Base-by-base conservation (phyloP, 2,888 invertebrate species). In the Agrenia bidenticulata region DNA sequence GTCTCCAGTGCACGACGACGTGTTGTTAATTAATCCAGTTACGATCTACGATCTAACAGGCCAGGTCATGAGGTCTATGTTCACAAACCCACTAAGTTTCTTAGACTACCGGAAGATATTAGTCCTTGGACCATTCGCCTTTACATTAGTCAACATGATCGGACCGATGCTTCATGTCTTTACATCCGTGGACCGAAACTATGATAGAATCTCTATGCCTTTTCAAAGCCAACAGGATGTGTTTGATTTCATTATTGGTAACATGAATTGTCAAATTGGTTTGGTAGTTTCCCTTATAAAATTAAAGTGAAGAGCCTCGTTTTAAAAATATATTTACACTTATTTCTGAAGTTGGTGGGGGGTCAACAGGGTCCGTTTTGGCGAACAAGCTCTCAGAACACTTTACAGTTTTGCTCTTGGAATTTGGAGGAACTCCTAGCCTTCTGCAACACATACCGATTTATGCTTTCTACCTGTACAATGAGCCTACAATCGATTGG, bases 231-330 rank as follows among this genome's bases (percentile, higher is more conserved):
- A 62, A 32, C 61, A 49, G 13, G 65, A 69, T 39, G 51, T 32
- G 13, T 72, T 72, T 62, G 72, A 72, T 59, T 72, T 72, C 26
- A 67, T 72, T 42, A 67, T 72, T 39, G 71, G 71, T 69, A 53
- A 61, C 39, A n/a, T n/a, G n/a, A n/a, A n/a, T n/a, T n/a, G n/a
- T n/a, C 9, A 39, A 15, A 11, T 9, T 39, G 39, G 9, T 39
- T 9, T 39, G 9, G 39, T 9, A 39, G 15, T n/a, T n/a, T n/a
- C n/a, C n/a, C n/a, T n/a, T n/a, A n/a, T n/a, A n/a, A n/a, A 19
- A 42, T 49, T 19, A 49, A 27, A 32, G 1, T 21, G 51, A 51
- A 15, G 9, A 45, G 15, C 45, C 45, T 45, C 19, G 45, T 19
- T n/a, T n/a, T n/a, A n/a, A 39, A 39, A 39, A n/a, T n/a, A n/a